Percentiles rank a stretch among this genome's conserved stretches.
Evolutionary conservation across 2,888 invertebrate genomes (phyloP).

Genomic region (Cybosia mesomella): DNA sequence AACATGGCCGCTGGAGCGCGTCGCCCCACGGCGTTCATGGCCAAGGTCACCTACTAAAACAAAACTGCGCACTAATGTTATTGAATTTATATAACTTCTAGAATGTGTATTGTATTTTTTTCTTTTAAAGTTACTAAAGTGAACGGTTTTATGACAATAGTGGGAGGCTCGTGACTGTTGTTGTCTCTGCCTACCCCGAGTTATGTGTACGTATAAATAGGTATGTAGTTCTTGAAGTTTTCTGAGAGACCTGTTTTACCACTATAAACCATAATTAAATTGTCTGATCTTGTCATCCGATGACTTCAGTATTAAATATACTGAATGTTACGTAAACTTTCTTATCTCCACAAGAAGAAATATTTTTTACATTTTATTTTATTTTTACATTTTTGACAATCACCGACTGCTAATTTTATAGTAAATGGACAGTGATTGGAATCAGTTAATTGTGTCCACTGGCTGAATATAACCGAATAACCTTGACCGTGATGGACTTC

Average conservation of each 20-base stretch:
- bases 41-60: constrained; percentile 83
- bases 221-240: background rate
- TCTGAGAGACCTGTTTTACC: background rate
- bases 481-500: constrained; percentile 77
- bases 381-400: constrained; percentile 31
- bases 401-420: constrained; percentile 28
- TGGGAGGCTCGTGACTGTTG: background rate
- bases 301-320: background rate
- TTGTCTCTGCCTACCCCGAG: constrained; percentile 5
- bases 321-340: constrained; percentile 1
- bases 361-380: background rate
- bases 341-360: constrained; percentile 8
- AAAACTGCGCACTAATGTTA: constrained; percentile 75
- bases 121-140: background rate
- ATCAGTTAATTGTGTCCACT: constrained; percentile 64
- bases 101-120: constrained; percentile 29
- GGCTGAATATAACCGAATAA: constrained; percentile 64
- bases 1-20: constrained; percentile 81
- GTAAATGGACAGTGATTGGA: constrained; percentile 58
- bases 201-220: constrained; percentile 1
- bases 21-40: constrained; percentile 82
- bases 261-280: background rate
- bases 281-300: constrained; percentile 1
- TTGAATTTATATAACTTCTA: constrained; percentile 52
- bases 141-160: background rate